Percentiles rank a stretch among this genome's conserved stretches.
phyloP scores from a whole-genome alignment of 2,113 vertebrate genomes.

The Aythya baeri region DNA sequence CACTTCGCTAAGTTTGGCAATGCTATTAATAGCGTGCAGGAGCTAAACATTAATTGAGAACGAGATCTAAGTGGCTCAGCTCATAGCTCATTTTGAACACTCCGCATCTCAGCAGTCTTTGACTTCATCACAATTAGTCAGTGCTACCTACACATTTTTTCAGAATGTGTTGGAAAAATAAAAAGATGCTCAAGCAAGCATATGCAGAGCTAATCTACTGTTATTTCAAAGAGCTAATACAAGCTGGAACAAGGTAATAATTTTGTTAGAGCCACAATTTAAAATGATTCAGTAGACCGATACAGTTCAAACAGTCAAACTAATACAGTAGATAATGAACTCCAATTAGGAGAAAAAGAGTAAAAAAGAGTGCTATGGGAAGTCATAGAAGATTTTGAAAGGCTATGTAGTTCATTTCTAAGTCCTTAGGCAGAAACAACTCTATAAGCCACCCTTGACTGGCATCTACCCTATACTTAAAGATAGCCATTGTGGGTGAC shows the following conservation, averaged over 20 bases:
- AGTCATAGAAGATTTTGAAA: neutral
- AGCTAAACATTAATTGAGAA: neutral
- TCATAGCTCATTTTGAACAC: neutral
- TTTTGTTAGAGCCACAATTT: neutral
- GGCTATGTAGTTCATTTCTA: neutral
- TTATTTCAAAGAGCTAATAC: neutral
- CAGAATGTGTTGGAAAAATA: neutral
- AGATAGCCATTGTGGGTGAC: neutral
- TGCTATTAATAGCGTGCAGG: neutral
- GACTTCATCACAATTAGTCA: neutral
- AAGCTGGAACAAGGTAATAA: neutral
- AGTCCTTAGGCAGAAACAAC: neutral
- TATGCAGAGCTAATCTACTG: neutral
- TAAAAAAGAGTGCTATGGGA: neutral
- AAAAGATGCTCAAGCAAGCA: neutral
- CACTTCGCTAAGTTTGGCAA: neutral
- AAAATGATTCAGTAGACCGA: neutral
- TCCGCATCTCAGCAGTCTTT: neutral
- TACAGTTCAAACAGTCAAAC: neutral
- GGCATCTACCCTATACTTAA: neutral
- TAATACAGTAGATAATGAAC: neutral
- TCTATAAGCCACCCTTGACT: neutral
- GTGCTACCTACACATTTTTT: neutral
- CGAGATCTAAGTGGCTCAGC: neutral
- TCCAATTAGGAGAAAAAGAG: neutral